Conservation (phyloP, 2,888 invertebrate genomes). For the Thera obeliscata region DNA sequence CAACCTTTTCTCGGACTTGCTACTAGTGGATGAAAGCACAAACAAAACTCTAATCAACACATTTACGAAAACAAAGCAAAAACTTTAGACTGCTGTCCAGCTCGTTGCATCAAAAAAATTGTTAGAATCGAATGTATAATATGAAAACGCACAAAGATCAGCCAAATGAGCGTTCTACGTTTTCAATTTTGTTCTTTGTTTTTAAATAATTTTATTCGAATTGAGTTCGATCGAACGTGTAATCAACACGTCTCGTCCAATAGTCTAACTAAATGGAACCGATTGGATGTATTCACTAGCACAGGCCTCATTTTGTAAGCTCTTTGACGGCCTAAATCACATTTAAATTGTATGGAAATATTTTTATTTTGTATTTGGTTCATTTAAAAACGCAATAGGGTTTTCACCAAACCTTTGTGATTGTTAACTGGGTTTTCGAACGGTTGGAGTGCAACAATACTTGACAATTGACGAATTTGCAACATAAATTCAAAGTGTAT, state of each 20-base stretch:
- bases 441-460: not conserved
- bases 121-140: no score
- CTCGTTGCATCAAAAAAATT: no score
- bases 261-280: constrained; percentile 10
- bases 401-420: not conserved
- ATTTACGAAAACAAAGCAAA: no score
- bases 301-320: constrained; percentile 2
- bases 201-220: not conserved
- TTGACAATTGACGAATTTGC: not conserved
- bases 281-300: constrained; percentile 13
- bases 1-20: no score
- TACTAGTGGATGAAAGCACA: no score
- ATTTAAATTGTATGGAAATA: constrained; percentile 1
- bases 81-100: no score
- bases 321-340: constrained; percentile 1
- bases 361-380: constrained; percentile 3
- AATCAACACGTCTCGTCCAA: constrained; percentile 14
- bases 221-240: constrained; percentile 1
- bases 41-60: no score
- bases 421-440: not conserved
- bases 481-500: constrained; percentile 10
- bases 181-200: not conserved
- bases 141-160: not conserved
- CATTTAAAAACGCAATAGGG: not conserved
- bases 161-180: not conserved